Base-by-base conservation (phyloP, 2,888 invertebrate species). In the Thymelicus acteon region DNA sequence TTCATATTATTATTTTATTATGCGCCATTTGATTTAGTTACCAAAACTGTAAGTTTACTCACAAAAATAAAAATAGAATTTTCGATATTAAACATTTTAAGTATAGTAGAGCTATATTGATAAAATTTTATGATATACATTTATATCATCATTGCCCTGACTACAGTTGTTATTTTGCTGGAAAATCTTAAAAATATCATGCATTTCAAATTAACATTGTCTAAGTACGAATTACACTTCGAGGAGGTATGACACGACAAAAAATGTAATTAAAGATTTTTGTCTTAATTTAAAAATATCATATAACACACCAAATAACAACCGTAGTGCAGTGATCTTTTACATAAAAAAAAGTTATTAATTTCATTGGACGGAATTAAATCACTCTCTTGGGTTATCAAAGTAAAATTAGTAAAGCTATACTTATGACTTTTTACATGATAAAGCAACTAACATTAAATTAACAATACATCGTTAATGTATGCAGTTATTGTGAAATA, bases 331-430 rank as follows among this genome's bases (percentile, higher is more conserved):
- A 44, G 62, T 19, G 39, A 57, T 24, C 37, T 6, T n/a, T 57
- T 40, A 58, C 19, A 64, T 52, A 37, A 57, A 49, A 69, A 58
- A 78, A 72, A 60, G 66, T 70, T 64, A 40, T 52, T 67, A 66
- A 54, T 71, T 71, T 57, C 54, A 60, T 49, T 72, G 74, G 78
- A 80, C 78, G 78, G 79, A 78, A 75, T 77, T 72, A 78, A 67
- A 76, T 78, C 74, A 76, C 77, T 76, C 75, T 75, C 72, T 75
- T 72, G 68, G 72, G 73, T 73, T 75, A 78, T 74, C 72, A 74
- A 78, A 81, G 82, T 91, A 85, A 85, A 86, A 90, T 93, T 92
- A 92, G 91, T 92, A 92, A 91, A 92, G 90, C 92, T 92, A 81
- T 86, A 60, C 60, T 60, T 39, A 88, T 89, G 90, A 91, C 90